phyloP scores from a whole-genome alignment of 2,888 invertebrate genomes.

The Tetrapedia diversipes region DNA sequence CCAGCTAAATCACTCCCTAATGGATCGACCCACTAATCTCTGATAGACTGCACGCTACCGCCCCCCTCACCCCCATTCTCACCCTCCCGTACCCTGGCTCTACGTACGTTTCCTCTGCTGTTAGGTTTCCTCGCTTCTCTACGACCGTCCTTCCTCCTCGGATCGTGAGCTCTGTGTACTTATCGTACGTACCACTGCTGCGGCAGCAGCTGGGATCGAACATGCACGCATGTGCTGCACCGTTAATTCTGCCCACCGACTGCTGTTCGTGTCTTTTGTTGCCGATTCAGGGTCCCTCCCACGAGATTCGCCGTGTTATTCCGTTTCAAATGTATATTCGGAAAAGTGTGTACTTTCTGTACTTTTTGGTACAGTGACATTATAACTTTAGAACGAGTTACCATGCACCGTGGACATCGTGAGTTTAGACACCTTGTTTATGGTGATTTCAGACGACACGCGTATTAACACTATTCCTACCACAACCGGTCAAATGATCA shows the following conservation, averaged over 20 bases:
- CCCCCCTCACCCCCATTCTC: constrained; percentile 26
- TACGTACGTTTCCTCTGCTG: constrained; percentile 41
- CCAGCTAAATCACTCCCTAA: constrained; percentile 77
- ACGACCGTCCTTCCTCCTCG: constrained; percentile 28
- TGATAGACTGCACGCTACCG: constrained; percentile 73
- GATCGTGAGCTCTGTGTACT: constrained; percentile 31
- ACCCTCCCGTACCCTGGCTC: constrained; percentile 26
- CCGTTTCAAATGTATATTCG: background rate
- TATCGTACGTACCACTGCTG: constrained; percentile 15
- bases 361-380: too few relatives aligned
- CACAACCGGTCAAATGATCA: too few relatives aligned
- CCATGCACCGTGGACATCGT: too few relatives aligned
- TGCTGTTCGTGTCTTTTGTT: constrained; percentile 20
- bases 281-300: background rate
- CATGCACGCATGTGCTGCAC: constrained; percentile 34
- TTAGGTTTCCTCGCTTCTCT: constrained; percentile 38
- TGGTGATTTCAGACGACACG: background rate
- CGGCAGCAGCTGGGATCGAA: constrained; percentile 37
- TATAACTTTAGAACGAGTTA: too few relatives aligned
- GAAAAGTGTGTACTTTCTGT: too few relatives aligned
- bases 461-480: too few relatives aligned
- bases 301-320: background rate
- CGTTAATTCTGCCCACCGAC: constrained; percentile 34
- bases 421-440: too few relatives aligned
- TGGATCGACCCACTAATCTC: constrained; percentile 79